phyloP scores from a whole-genome alignment of 1,140 invertebrate species.

The Nebria ingens region DNA sequence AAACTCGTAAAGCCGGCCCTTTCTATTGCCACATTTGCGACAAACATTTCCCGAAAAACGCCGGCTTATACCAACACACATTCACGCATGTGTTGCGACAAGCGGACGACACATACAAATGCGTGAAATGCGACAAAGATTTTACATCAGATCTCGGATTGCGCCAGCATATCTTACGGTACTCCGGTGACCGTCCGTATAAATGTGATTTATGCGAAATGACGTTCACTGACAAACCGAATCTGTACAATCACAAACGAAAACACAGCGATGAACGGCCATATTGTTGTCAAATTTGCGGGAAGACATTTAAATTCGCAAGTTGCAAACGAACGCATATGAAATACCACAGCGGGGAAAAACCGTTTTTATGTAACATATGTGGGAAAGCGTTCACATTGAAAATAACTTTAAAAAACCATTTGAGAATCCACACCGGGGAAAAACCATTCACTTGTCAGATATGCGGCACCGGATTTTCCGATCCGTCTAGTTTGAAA shows the following conservation, averaged over 20 bases:
- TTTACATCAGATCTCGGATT: neutral
- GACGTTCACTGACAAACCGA: conserved; percentile 30
- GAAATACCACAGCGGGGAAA: neutral
- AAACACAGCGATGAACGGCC: conserved; percentile 33
- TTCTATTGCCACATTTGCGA: neutral
- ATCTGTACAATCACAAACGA: conserved; percentile 41
- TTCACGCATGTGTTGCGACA: neutral
- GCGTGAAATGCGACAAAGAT: neutral
- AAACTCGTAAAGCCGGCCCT: neutral
- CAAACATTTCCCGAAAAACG: neutral
- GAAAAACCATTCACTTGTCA: neutral
- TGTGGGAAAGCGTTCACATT: conserved; percentile 9
- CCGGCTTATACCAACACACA: neutral
- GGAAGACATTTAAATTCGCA: neutral
- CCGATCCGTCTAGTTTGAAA: neutral
- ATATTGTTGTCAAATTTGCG: neutral
- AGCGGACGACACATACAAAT: neutral
- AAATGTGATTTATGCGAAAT: conserved; percentile 43
- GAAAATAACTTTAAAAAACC: conserved; percentile 3
- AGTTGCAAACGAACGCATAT: neutral
- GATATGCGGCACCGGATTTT: neutral
- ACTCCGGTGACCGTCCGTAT: conserved; percentile 62
- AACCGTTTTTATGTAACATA: conserved; percentile 10
- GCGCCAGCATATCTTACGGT: conserved; percentile 50
- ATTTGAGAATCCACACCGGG: neutral